These are phyloP conservation scores for Heliconius ethilla DNA, from an alignment of 2,888 invertebrate species.

Conservation along the genomic window DNA sequence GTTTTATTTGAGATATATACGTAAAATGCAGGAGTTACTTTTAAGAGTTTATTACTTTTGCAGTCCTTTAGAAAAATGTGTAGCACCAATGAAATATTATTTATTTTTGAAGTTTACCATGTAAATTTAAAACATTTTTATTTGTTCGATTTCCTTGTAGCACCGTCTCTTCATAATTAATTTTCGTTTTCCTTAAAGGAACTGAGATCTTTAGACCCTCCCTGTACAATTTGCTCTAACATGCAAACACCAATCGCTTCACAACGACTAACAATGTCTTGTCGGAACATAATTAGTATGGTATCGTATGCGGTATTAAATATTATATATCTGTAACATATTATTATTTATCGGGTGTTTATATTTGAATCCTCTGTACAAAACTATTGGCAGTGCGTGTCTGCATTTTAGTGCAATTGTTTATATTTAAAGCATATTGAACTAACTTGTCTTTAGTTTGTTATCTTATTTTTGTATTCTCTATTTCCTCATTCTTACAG, in stretches of 20 bases:
- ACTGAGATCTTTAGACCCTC: constrained; percentile 47
- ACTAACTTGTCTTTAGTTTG: constrained; percentile 58
- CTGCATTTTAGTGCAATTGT: constrained; percentile 82
- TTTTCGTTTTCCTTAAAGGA: constrained; percentile 27
- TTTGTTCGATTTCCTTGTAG: not conserved
- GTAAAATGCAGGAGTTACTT: too few relatives aligned
- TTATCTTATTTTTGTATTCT: constrained; percentile 29
- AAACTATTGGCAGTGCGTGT: constrained; percentile 80
- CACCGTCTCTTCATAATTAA: constrained; percentile 18
- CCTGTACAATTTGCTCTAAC: constrained; percentile 82
- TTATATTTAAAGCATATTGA: constrained; percentile 79
- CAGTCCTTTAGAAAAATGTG: too few relatives aligned
- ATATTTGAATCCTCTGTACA: constrained; percentile 64
- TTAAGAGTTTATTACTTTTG: too few relatives aligned
- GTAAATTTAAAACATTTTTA: not conserved
- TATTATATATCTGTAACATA: constrained; percentile 75
- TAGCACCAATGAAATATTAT: too few relatives aligned
- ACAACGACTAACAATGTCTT: constrained; percentile 81
- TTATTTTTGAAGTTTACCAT: not conserved
- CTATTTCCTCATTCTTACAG: not conserved
- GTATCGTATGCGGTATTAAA: constrained; percentile 80
- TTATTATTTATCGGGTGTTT: constrained; percentile 71
- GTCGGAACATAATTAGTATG: constrained; percentile 76
- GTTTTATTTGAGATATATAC: too few relatives aligned
- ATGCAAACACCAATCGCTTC: constrained; percentile 83